A percentile compares a stretch with the other conserved stretches of the same genome.
Conservation (phyloP, 1,140 invertebrate genomes). For the Drosophila elegans region DNA sequence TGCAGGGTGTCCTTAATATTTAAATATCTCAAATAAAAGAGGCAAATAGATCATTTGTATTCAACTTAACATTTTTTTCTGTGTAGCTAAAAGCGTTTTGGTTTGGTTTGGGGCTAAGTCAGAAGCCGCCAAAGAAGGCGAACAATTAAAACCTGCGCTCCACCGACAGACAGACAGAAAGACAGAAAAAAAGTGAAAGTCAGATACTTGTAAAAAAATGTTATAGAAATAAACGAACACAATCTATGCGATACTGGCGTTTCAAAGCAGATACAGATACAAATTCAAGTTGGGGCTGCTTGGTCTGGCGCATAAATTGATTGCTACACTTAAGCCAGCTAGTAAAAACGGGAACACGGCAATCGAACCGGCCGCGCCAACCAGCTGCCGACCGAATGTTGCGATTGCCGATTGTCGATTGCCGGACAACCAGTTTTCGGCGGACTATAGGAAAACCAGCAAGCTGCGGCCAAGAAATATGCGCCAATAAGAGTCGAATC, state of each 20-base stretch:
- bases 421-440: slow-evolving; percentile 62
- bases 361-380: slow-evolving; percentile 56
- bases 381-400: slow-evolving; percentile 37
- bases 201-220: slow-evolving; percentile 57
- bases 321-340: slow-evolving; percentile 70
- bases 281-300: slow-evolving; percentile 23
- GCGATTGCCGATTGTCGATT: slow-evolving; percentile 27
- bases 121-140: slow-evolving; percentile 37
- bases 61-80: background rate
- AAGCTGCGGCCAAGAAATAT: slow-evolving; percentile 58
- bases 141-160: slow-evolving; percentile 57
- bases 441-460: slow-evolving; percentile 57
- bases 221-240: slow-evolving; percentile 54
- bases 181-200: slow-evolving; percentile 72
- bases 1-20: no score
- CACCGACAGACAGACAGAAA: slow-evolving; percentile 19
- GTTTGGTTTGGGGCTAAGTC: slow-evolving; percentile 20
- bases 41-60: no score
- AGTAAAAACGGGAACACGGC: slow-evolving; percentile 70
- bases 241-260: slow-evolving; percentile 51
- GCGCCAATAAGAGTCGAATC: slow-evolving; percentile 49
- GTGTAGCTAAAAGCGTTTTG: slow-evolving; percentile 17
- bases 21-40: no score
- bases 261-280: background rate
- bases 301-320: slow-evolving; percentile 58